Conservation (phyloP, 2,113 vertebrate genomes). For the Silurus asotus region DNA sequence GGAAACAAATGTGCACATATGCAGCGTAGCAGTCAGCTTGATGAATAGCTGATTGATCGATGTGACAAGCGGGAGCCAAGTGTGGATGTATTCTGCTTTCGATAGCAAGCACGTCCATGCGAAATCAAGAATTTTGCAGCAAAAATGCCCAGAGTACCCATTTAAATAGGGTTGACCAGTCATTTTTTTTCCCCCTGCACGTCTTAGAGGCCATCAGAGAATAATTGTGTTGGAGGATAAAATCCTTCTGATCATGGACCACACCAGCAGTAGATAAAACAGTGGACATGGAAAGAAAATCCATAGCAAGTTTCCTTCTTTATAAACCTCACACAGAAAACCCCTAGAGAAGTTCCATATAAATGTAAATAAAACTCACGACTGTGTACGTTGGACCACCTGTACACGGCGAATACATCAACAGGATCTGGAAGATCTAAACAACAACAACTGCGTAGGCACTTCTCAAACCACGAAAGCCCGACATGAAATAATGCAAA, state of each 20-base stretch:
- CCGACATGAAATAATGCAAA: conserved; percentile 40
- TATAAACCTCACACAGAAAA: neutral
- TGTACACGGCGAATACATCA: conserved; percentile 21
- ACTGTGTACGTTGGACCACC: conserved; percentile 40
- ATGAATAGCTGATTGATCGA: conserved; percentile 17
- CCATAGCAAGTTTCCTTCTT: neutral
- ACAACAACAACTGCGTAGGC: conserved; percentile 38
- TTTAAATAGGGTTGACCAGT: neutral
- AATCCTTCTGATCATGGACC: neutral
- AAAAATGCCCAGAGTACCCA: neutral
- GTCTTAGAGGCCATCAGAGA: neutral
- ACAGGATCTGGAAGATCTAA: conserved; percentile 24
- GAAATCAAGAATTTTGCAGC: neutral
- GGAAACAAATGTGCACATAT: neutral
- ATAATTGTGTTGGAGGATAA: neutral
- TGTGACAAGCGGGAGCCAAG: neutral
- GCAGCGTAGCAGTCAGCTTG: neutral
- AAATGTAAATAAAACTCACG: neutral
- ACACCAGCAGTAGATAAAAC: neutral
- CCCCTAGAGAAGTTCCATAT: neutral
- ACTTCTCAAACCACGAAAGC: neutral
- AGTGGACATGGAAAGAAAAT: neutral
- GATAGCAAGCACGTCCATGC: conserved; percentile 46
- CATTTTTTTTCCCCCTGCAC: neutral
- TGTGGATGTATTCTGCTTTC: conserved; percentile 52